Evolutionary conservation across 2,113 vertebrate species (phyloP), one percentile per base, ranked within the genome.

Genomic region (Dryoscopus gambensis): DNA sequence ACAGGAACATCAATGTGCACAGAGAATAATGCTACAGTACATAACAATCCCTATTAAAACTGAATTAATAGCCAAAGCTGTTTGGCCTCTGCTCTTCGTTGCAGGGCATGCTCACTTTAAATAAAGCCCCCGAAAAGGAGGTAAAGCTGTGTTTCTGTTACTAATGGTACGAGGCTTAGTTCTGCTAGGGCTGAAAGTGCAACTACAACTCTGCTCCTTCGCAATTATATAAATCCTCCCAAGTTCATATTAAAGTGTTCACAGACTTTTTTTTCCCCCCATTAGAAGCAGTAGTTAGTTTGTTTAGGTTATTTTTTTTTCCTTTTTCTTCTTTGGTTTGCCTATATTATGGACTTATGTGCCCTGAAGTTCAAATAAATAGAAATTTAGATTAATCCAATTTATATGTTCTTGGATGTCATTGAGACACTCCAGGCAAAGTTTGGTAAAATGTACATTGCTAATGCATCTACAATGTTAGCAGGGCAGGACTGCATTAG

Each of bases 1-100:
- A 89, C 46, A 95, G 83, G 81, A 90, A 78, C 52, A 92, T 96
- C 33, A 39, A 13, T 85, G 82, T 70, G 60, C 40, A 30, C 47
- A 59, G 78, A 95, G 65, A 93, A 94, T 89, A 90, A 93, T 94
- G 77, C 83, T 83, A 84, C 91, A 94, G 62, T 82, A 90, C 35
- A 33, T 89, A 95, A 95, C 77, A 92, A 69, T 78, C 63, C 90
- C 89, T 97, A 90, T 97, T 97, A 98, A 97, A 91, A 78, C 30
- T 69, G 87, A 97, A 97, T 96, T 97, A 93, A 97, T 97, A 94
- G 55, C 56, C 28, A 12, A 80, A 94, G 52, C 30, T 89, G 6
- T 92, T 97, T 95, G 67, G 68, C 88, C 70, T 96, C 75, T 95
- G 71, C 67, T 96, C 82, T 97, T 90, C 80, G 21, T 91, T 95